phyloP scores from a whole-genome alignment of 2,113 vertebrate species.

The Pachypanchax playfairii region DNA sequence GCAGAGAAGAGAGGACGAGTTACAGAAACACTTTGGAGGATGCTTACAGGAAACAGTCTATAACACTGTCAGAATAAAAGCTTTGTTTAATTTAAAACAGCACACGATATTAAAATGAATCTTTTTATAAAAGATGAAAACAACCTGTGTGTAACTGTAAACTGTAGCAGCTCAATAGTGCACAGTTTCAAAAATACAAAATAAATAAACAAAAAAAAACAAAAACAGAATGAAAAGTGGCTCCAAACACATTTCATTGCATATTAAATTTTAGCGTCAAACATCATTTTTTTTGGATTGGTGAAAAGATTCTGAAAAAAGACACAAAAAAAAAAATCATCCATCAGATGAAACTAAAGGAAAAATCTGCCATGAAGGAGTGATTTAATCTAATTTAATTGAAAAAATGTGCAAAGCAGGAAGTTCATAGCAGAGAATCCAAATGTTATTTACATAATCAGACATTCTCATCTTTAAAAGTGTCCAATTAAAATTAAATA shows the following conservation, averaged over 20 bases:
- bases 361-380: too few species aligned
- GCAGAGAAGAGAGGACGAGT: not conserved
- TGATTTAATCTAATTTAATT: too few species aligned
- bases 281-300: too few species aligned
- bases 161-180: not conserved
- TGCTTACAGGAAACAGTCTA: not conserved
- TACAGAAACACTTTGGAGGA: too few species aligned
- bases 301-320: too few species aligned
- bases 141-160: not conserved
- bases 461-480: not conserved
- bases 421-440: not conserved
- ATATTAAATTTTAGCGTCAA: too few species aligned
- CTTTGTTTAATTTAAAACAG: constrained; percentile 40
- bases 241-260: too few species aligned
- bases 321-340: too few species aligned
- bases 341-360: too few species aligned
- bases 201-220: not conserved
- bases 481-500: constrained; percentile 9
- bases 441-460: constrained; percentile 10
- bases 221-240: not conserved
- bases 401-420: not conserved
- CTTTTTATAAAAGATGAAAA: constrained; percentile 11
- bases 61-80: constrained; percentile 27
- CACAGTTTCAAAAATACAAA: not conserved
- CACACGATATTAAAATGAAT: constrained; percentile 7